Conservation (phyloP, 2,797 vertebrate genomes). For the Picus viridis region DNA sequence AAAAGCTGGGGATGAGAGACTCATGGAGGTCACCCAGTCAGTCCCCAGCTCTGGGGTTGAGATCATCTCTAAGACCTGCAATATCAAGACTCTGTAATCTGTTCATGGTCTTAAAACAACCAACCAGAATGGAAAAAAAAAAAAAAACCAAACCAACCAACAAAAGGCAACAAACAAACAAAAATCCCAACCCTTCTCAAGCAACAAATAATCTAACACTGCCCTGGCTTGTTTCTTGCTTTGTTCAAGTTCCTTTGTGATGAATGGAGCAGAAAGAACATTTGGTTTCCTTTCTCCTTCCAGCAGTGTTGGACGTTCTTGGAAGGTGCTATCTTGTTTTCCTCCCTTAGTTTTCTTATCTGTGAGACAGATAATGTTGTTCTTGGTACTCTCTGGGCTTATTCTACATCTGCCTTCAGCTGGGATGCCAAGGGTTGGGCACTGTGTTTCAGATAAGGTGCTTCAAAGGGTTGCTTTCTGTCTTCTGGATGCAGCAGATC, state of each 20-base stretch:
- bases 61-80: background rate
- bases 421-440: background rate
- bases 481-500: background rate
- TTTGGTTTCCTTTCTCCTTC: constrained; percentile 2
- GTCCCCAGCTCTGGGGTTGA: background rate
- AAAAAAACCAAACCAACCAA: too few species aligned
- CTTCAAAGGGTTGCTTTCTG: background rate
- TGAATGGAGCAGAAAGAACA: background rate
- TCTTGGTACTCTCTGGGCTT: background rate
- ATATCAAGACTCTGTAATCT: background rate
- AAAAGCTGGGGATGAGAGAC: background rate
- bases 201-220: background rate
- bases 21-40: background rate
- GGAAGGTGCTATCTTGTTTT: background rate
- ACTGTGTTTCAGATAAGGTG: background rate
- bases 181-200: background rate
- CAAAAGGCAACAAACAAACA: background rate
- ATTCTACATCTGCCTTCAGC: background rate
- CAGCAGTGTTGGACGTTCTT: background rate
- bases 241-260: background rate
- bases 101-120: background rate
- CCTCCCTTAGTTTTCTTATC: background rate
- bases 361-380: background rate
- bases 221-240: background rate
- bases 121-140: too few species aligned